Conservation (phyloP, 1,140 invertebrate genomes). For the Cecropterus lyciades region DNA sequence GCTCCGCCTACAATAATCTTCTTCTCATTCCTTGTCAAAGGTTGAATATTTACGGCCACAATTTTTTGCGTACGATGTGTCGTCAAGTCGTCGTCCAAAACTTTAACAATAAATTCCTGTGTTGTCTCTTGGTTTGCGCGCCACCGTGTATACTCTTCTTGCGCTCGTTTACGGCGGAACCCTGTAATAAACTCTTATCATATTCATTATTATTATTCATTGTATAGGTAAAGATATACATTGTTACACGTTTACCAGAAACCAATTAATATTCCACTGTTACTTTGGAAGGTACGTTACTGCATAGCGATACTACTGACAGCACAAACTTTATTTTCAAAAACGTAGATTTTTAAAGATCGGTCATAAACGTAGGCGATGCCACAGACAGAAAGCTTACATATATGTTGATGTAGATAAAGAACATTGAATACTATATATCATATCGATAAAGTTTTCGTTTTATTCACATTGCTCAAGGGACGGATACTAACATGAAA, state of each 20-base stretch:
- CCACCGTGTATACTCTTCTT: conserved; percentile 70
- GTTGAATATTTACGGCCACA: conserved; percentile 66
- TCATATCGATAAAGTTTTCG: neutral
- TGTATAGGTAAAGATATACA: neutral
- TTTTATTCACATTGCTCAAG: neutral
- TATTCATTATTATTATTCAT: neutral
- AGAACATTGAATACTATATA: neutral
- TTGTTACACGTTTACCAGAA: neutral
- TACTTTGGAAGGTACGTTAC: too few species aligned
- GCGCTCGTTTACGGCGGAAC: conserved; percentile 62
- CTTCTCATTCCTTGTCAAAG: conserved; percentile 50
- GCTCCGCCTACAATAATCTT: conserved; percentile 66
- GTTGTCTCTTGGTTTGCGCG: conserved; percentile 57
- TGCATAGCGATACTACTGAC: too few species aligned
- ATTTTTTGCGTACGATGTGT: conserved; percentile 49
- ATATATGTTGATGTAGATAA: too few species aligned
- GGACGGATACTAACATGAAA: conserved; percentile 55
- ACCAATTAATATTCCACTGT: too few species aligned
- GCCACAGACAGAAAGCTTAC: too few species aligned
- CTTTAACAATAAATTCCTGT: conserved; percentile 72
- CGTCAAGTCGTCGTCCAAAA: conserved; percentile 70
- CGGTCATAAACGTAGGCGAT: too few species aligned
- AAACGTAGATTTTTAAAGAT: too few species aligned
- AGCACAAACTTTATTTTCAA: too few species aligned
- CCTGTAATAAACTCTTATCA: conserved; percentile 38